phyloP scores from a whole-genome alignment of 2,113 vertebrate species.

The Syrrhaptes paradoxus region DNA sequence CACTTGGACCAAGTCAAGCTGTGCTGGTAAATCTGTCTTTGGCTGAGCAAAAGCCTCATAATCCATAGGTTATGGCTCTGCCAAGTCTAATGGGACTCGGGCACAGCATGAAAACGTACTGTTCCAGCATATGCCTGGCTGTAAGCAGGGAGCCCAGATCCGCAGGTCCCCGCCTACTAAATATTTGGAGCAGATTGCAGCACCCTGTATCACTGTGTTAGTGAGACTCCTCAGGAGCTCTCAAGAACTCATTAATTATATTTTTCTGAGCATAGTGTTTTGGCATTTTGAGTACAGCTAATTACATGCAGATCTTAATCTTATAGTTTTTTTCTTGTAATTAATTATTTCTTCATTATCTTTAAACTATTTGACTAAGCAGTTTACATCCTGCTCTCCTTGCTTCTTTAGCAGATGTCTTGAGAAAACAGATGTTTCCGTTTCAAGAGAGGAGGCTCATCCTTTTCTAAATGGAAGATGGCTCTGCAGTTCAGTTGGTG shows the following conservation, averaged over 20 bases:
- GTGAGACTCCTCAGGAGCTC: constrained; percentile 48
- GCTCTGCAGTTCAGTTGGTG: not conserved
- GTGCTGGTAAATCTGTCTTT: constrained; percentile 41
- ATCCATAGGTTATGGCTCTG: not conserved
- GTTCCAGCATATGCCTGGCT: constrained; percentile 30
- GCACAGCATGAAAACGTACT: constrained; percentile 21
- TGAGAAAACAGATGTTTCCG: constrained; percentile 69
- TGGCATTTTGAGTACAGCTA: constrained; percentile 68
- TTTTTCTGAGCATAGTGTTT: constrained; percentile 56
- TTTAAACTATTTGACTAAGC: constrained; percentile 67
- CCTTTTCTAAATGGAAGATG: constrained; percentile 4
- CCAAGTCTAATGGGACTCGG: constrained; percentile 49
- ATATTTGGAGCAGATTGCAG: constrained; percentile 55
- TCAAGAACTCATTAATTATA: constrained; percentile 70
- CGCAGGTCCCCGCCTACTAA: constrained; percentile 3
- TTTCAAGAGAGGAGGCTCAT: constrained; percentile 31
- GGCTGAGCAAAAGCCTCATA: not conserved
- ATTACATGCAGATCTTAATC: constrained; percentile 76
- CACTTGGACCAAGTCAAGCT: constrained; percentile 16
- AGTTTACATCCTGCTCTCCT: constrained; percentile 57
- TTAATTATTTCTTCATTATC: constrained; percentile 75
- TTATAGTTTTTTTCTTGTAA: constrained; percentile 41
- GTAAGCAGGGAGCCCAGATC: not conserved
- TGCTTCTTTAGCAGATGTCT: constrained; percentile 67
- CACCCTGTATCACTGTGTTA: constrained; percentile 35